Evolutionary conservation across 1,140 invertebrate species (phyloP).

Genomic region (Drosophila funebris): DNA sequence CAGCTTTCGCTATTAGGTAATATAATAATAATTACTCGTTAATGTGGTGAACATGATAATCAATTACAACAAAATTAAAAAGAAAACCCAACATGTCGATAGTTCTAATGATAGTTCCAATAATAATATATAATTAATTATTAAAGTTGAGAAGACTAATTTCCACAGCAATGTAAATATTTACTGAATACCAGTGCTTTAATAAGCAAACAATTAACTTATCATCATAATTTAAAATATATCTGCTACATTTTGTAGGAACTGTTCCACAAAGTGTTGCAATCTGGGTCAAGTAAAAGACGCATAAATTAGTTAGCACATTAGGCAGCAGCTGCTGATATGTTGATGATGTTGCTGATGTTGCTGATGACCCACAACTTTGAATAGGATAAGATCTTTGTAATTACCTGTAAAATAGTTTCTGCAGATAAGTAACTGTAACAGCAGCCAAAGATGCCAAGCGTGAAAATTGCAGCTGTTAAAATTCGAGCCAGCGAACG

Average conservation of each 20-base stretch:
- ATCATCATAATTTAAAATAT: no score
- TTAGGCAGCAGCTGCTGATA: conserved; percentile 39
- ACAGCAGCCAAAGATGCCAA: conserved; percentile 36
- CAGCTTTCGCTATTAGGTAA: conserved; percentile 29
- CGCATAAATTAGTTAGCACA: conserved; percentile 32
- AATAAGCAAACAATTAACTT: no score
- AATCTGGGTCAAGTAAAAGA: not conserved
- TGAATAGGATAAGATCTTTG: conserved; percentile 56
- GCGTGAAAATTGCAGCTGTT: conserved; percentile 72
- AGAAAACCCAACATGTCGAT: no score
- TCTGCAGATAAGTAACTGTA: conserved; percentile 11
- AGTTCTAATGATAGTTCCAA: no score
- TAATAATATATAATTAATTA: no score
- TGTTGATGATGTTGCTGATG: conserved; percentile 15
- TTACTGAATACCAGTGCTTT: no score
- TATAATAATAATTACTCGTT: no score
- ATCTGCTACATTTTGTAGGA: no score
- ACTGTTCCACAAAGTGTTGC: conserved; percentile 22
- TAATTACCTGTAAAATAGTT: conserved; percentile 59
- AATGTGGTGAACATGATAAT: no score
- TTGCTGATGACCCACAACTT: conserved; percentile 41
- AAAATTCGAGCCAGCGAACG: conserved; percentile 33
- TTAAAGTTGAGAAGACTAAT: no score
- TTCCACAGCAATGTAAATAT: no score
- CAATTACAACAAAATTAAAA: no score